Base-by-base conservation (phyloP, 2,113 vertebrate genomes). In the Pongo abelii region DNA sequence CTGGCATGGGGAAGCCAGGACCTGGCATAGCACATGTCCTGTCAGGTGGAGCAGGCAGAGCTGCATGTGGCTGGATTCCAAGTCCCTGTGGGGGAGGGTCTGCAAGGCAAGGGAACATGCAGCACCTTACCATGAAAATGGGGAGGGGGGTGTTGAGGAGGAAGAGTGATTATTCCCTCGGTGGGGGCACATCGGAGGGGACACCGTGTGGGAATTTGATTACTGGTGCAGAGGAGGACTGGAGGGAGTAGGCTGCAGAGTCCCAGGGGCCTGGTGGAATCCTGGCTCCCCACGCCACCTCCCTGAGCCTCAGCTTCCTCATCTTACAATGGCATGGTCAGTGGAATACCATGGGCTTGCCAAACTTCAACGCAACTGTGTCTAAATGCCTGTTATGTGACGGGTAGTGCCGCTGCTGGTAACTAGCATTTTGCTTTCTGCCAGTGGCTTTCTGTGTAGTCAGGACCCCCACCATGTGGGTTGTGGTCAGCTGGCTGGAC, bases 401-500 rank as follows among this genome's bases (percentile, higher is more conserved):
- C 1, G 10, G 55, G 43, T 7, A 25, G 72, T 13, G 10, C 3
- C 1, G 13, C 4, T 8, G 3, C 8, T 50, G 46, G 74, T 20
- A 5, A 8, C 43, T 38, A 30, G 27, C 12, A 3, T 50, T 40
- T n/a, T 30, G 69, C 18, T n/a, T 72, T 72, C 75, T 17, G 12
- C 6, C 9, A 2, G 32, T 6, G 3, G 32, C 46, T 46, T 55
- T 85, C 79, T 57, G 70, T 20, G 35, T 48, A 0, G 35, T 35
- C 27, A n/a, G 72, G 30, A 18, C 18, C 67, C 2, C 20, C 46
- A 46, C 8, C 27, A 13, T 0, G 3, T 64, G 48, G 75, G 16
- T 61, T 30, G 1, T 0, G 10, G 9, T 38, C 6, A 3, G 52
- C 18, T 4, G 20, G 43, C 61, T 1, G 0, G 27, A 55, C 61